Percentiles rank a stretch among this genome's conserved stretches.
Evolutionary conservation across 1,140 invertebrate genomes (phyloP).

Genomic region (Eumaeus atala): DNA sequence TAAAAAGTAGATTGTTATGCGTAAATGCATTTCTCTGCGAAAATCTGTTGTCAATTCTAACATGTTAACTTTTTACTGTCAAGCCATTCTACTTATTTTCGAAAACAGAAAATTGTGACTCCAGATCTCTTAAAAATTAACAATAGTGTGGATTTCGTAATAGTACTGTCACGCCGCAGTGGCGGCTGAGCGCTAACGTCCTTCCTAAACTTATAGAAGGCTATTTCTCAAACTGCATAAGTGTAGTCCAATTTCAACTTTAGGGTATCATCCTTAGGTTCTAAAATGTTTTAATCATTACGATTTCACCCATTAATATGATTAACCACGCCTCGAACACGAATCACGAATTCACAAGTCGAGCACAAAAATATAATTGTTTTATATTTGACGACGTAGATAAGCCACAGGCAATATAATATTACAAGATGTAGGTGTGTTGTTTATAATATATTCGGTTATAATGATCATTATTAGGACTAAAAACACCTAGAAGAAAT

Average conservation of each 20-base stretch:
- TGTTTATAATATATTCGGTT: no score
- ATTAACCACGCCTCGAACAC: conserved; percentile 36
- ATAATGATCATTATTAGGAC: no score
- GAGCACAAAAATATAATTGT: neutral
- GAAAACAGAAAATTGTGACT: no score
- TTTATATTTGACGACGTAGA: neutral
- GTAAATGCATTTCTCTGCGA: no score
- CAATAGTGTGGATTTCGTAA: conserved; percentile 24
- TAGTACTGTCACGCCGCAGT: conserved; percentile 13
- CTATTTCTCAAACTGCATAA: neutral
- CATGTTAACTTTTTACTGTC: no score
- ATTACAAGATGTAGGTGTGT: no score
- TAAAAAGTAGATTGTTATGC: no score
- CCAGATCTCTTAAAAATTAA: neutral
- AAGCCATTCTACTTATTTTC: no score
- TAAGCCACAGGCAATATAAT: no score
- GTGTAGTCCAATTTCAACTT: neutral
- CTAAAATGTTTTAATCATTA: neutral
- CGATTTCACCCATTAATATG: conserved; percentile 27
- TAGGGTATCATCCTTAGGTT: neutral
- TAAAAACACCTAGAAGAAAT: no score
- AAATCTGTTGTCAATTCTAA: no score
- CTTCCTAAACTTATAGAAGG: conserved; percentile 30
- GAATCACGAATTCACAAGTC: conserved; percentile 21
- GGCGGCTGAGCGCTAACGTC: conserved; percentile 35